These are phyloP conservation scores for Nyctalus aviator DNA, from an alignment of 2,797 vertebrate species.

Conservation along the genomic window DNA sequence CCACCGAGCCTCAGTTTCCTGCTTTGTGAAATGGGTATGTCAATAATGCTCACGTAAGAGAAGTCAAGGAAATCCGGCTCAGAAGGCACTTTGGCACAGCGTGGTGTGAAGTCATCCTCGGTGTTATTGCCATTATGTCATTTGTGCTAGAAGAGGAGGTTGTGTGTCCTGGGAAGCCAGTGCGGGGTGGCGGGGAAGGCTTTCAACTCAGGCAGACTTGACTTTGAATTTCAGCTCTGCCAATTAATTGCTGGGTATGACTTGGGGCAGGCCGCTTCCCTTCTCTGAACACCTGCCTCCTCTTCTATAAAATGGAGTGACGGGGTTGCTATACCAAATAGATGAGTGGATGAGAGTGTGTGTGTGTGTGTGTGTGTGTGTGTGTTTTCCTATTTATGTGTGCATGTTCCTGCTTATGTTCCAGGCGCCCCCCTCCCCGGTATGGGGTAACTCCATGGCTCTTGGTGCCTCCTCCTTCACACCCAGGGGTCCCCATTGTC, in stretches of 20 bases:
- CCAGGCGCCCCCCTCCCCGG: no score
- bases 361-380: no score
- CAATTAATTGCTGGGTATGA: neutral
- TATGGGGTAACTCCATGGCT: neutral
- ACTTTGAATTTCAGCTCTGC: slow-evolving; percentile 56
- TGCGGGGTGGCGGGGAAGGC: neutral
- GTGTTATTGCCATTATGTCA: neutral
- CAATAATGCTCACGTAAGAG: neutral
- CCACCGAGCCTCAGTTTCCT: slow-evolving; percentile 29
- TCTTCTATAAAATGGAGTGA: neutral
- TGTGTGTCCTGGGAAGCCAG: neutral
- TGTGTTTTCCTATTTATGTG: neutral
- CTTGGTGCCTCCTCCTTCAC: neutral
- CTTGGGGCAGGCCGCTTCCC: neutral
- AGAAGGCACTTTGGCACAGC: neutral
- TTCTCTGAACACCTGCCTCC: slow-evolving; percentile 50
- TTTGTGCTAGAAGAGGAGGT: slow-evolving; percentile 1
- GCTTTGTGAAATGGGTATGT: slow-evolving; percentile 15
- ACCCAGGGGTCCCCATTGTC: neutral
- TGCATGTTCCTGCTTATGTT: neutral
- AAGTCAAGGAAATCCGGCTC: neutral
- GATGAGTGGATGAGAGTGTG: neutral
- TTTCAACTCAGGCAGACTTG: slow-evolving; percentile 37
- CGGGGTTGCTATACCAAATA: no score
- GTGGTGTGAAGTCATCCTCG: neutral